These are phyloP conservation scores for Caenorhabditis sp. DNA, from an alignment of 2,888 invertebrate species.

Conservation along the genomic window DNA sequence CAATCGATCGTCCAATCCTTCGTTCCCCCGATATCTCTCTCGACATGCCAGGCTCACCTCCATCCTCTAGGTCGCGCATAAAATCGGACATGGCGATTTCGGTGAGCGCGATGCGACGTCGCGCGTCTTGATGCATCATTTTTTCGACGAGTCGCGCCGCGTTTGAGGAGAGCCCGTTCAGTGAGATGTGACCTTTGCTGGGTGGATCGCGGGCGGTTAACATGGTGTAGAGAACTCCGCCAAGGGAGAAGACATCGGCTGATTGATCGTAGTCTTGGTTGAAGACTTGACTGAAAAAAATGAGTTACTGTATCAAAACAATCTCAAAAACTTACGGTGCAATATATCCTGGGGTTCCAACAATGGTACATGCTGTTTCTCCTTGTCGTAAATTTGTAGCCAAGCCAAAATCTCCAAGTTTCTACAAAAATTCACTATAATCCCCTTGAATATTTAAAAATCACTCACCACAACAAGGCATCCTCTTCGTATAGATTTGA, in stretches of 20 bases:
- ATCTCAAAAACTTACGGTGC: conserved; percentile 36
- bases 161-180: conserved; percentile 3
- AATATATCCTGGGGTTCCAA: conserved; percentile 60
- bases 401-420: conserved; percentile 56
- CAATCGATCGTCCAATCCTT: not conserved
- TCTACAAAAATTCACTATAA: conserved; percentile 23
- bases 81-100: conserved; percentile 7
- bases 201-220: conserved; percentile 41
- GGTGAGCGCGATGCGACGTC: conserved; percentile 15
- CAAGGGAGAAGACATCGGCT: conserved; percentile 47
- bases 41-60: not conserved
- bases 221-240: conserved; percentile 46
- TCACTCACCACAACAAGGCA: conserved; percentile 14
- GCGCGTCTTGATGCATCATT: conserved; percentile 35
- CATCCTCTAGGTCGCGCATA: conserved; percentile 7
- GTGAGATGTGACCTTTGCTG: conserved; percentile 6
- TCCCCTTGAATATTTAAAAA: not conserved
- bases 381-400: conserved; percentile 31
- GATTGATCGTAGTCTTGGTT: conserved; percentile 30
- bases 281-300: conserved; percentile 28
- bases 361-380: conserved; percentile 42
- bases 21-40: conserved; percentile 9
- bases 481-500: conserved; percentile 21
- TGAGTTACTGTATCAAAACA: not conserved
- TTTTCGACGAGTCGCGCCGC: conserved; percentile 30